Base-by-base conservation (phyloP, 1,140 invertebrate species). In the Drosophila nasuta region DNA sequence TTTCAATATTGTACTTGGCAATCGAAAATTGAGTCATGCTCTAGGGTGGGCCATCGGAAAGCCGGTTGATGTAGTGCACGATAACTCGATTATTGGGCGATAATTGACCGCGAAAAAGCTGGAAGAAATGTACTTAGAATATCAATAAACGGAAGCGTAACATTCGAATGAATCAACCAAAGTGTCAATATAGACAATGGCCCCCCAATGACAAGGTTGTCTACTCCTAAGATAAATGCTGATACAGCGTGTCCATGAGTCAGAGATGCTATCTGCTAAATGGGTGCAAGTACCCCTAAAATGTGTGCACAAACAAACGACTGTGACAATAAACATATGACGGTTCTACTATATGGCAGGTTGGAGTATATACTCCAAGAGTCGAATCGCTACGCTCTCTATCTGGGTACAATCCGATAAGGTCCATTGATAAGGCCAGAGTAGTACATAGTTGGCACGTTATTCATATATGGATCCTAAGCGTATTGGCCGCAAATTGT, bases 331-430 rank as follows among this genome's bases (percentile, higher is more conserved):
- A 57, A 30, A 60, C 8, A 33, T 15, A 13, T 48, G 28, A 71
- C 28, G 52, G 15, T 8, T 25, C 6, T 28, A 28, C 20, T 43
- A 41, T n/a, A 11, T 25, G 13, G 1, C 35, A 38, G 8, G 35
- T 38, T 10, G 7, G 35, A 38, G 35, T 38, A 7, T 38, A 38
- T 5, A 11, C 11, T 46, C 35, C 13, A 35, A 56, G 63, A 66
- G 13, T 8, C 8, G 20, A 15, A 58, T 15, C 33, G 52, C 78
- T 67, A 78, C 63, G 66, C 63, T 43, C 13, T 43, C 17, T 33
- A 33, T 38, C 13, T 51, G 46, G 60, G 82, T 87, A 52, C 82
- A 82, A 46, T 65, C 51, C 51, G 82, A 83, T 83, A 83, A 83
- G 75, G 77, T 73, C 79, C 67, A 79, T 71, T 76, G 56, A 86